Base-by-base conservation (phyloP, 2,113 vertebrate species). In the Tinamus guttatus region DNA sequence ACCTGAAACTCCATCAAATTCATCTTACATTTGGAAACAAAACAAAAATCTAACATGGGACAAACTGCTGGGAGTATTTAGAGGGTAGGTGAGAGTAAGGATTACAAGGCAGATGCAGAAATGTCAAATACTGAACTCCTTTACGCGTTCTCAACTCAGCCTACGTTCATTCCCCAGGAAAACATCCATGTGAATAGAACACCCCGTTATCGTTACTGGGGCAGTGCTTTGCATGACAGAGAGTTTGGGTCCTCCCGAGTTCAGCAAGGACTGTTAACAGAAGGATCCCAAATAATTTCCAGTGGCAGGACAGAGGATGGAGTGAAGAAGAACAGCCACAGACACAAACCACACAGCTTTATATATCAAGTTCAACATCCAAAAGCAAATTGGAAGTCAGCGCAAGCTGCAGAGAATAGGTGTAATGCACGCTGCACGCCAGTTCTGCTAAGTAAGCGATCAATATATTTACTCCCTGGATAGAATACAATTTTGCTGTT, bases 381-480 rank as follows among this genome's bases (percentile, higher is more conserved):
- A 73, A 80, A 90, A 95, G 58, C 85, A 95, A 89, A 95, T 51
- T 92, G 83, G 36, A 92, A 93, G 85, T 84, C 85, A 54, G 74
- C 13, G 22, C 62, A 63, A 81, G 77, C 52, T 54, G 56, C 83
- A 76, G 52, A 11, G 70, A 76, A 54, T 69, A 81, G 52, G 77
- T 87, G 92, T 88, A 88, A 93, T 30, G 16, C 49, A 49, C 0
- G 2, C 43, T 76, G 78, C 62, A 85, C 4, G 0, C 65, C 76
- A 80, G 80, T 89, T 89, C 92, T 86, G 70, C 83, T 93, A 96
- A 96, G 92, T 87, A 95, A 95, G 77, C 16, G 12, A 96, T 96
- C 93, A 96, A 96, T 96, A 87, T 87, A 95, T 95, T 96, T 96
- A 87, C 81, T 96, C 78, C 83, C 92, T 63, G 82, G 91, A 67